Evolutionary conservation across 2,888 invertebrate species (phyloP).

Genomic region (Torymus tubicola): DNA sequence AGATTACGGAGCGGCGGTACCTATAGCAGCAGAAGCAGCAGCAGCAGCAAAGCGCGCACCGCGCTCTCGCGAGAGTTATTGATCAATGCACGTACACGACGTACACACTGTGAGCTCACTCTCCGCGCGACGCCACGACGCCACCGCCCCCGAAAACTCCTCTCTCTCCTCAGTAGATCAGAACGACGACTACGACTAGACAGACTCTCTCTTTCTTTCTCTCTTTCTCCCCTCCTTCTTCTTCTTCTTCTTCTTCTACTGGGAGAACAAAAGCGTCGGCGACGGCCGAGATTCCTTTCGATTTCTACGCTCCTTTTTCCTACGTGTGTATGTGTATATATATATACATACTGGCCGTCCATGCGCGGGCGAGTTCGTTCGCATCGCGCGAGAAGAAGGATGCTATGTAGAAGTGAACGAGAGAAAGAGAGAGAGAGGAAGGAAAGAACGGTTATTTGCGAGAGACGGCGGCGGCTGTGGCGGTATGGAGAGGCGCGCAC

Average conservation of each 20-base stretch:
- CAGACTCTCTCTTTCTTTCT: background rate
- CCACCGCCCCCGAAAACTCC: background rate
- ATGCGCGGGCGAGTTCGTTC: conserved; percentile 55
- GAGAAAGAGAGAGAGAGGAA: conserved; percentile 18
- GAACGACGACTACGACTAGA: conserved; percentile 26
- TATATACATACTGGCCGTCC: too few relatives aligned
- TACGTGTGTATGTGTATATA: too few relatives aligned
- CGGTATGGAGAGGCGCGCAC: conserved; percentile 26
- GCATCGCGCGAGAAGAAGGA: conserved; percentile 36
- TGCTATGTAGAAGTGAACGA: conserved; percentile 4
- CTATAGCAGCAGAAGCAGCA: too few relatives aligned
- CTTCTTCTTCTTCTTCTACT: too few relatives aligned
- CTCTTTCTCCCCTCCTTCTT: too few relatives aligned
- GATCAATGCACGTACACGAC: conserved; percentile 30
- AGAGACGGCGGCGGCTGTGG: conserved; percentile 17
- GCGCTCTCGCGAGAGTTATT: conserved; percentile 22
- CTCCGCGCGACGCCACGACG: too few relatives aligned
- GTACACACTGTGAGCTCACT: background rate
- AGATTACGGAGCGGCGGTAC: too few relatives aligned
- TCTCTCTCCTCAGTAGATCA: conserved; percentile 1
- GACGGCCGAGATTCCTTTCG: conserved; percentile 51
- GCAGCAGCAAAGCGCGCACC: too few relatives aligned
- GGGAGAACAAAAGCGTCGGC: conserved; percentile 15
- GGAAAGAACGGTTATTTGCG: conserved; percentile 52
- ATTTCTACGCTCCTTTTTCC: conserved; percentile 54